A percentile compares a stretch with the other conserved stretches of the same genome.
phyloP scores from a whole-genome alignment of 2,888 invertebrate genomes.

The Schizaphis graminum region DNA sequence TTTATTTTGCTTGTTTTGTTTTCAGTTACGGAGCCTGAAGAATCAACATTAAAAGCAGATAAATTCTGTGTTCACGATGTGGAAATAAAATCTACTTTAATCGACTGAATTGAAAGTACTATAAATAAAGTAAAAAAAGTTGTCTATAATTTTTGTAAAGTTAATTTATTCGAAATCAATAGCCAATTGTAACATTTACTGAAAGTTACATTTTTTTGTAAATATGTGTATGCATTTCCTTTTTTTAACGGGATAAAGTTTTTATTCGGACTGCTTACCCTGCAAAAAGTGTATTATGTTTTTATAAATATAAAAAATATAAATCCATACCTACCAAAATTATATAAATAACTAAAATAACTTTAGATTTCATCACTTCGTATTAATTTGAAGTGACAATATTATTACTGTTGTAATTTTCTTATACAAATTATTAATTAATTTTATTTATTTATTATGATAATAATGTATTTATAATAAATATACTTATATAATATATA shows the following conservation, averaged over 20 bases:
- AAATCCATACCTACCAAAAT: background rate
- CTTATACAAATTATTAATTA: background rate
- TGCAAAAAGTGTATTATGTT: background rate
- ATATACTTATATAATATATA: background rate
- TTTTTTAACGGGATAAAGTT: background rate
- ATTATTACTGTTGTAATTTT: background rate
- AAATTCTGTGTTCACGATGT: background rate
- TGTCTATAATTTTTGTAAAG: slow-evolving; percentile 18
- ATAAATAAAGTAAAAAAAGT: slow-evolving; percentile 18
- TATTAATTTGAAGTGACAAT: background rate
- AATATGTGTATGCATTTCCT: background rate
- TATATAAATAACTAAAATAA: background rate
- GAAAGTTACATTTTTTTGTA: background rate
- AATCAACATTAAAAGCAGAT: background rate
- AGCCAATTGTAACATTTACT: background rate
- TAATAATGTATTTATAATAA: background rate
- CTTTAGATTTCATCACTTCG: background rate
- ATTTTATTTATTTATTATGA: background rate
- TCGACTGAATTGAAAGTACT: slow-evolving; percentile 32
- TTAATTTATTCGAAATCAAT: slow-evolving; percentile 14
- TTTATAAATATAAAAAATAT: background rate
- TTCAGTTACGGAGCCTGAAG: background rate
- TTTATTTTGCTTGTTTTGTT: slow-evolving; percentile 23
- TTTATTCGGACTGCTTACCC: background rate
- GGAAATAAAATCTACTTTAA: slow-evolving; percentile 55